Conservation (phyloP, 2,888 invertebrate genomes). For the Selenia dentaria region DNA sequence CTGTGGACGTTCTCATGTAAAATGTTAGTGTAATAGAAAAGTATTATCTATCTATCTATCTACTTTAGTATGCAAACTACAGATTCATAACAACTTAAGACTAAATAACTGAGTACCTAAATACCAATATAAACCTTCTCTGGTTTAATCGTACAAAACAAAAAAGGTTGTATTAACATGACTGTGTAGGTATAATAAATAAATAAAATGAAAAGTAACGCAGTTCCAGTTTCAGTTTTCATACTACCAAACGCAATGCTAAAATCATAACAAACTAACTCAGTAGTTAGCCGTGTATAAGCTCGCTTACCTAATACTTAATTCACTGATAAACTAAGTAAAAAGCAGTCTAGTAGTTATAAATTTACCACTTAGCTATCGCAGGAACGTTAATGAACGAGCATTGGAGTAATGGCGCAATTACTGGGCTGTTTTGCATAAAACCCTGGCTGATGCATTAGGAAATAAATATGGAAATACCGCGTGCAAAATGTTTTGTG, state of each 20-base stretch:
- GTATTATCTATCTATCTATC: no score
- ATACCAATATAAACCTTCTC: no score
- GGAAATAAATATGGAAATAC: constrained; percentile 22
- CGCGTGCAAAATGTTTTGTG: constrained; percentile 2
- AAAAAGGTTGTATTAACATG: no score
- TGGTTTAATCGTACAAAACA: no score
- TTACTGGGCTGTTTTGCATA: constrained; percentile 59
- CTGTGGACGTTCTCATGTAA: no score
- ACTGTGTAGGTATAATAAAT: no score
- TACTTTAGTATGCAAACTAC: no score
- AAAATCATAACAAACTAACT: not conserved
- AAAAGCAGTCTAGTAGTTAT: constrained; percentile 23
- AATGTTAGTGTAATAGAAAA: no score
- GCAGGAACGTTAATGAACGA: constrained; percentile 58
- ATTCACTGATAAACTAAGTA: constrained; percentile 25
- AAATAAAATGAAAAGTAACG: no score
- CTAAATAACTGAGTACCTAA: no score
- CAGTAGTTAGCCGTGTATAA: constrained; percentile 1
- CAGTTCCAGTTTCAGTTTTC: no score
- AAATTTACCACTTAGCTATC: constrained; percentile 42
- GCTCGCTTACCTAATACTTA: constrained; percentile 15
- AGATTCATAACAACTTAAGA: no score
- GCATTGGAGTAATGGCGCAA: constrained; percentile 58
- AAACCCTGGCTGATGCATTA: constrained; percentile 50
- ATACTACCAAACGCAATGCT: not conserved